A percentile compares a stretch with the other conserved stretches of the same genome.
Conservation (phyloP, 2,888 invertebrate genomes). For the Agrilus biguttatus region DNA sequence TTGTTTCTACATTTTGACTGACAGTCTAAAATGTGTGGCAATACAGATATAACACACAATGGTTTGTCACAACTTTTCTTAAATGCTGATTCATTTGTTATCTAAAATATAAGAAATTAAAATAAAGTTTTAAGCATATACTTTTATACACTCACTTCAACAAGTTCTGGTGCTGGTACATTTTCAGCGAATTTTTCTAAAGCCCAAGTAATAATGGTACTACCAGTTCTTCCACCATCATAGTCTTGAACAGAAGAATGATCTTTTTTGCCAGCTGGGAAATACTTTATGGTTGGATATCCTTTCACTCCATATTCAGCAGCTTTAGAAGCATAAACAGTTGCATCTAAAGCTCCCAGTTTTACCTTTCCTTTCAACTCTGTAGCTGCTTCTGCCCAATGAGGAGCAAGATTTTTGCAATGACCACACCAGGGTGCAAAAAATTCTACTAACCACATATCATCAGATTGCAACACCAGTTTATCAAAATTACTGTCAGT, state of each 20-base stretch:
- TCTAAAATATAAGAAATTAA: constrained; percentile 13
- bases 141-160: constrained; percentile 40
- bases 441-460: constrained; percentile 96
- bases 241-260: constrained; percentile 64
- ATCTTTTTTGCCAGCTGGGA: constrained; percentile 61
- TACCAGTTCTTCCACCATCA: constrained; percentile 80
- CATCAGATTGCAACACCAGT: constrained; percentile 80
- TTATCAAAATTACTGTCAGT: constrained; percentile 94
- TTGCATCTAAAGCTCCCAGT: constrained; percentile 92
- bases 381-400: constrained; percentile 90
- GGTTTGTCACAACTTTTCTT: constrained; percentile 69
- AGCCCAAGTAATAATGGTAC: constrained; percentile 85
- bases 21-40: constrained; percentile 93
- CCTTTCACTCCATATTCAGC: constrained; percentile 77
- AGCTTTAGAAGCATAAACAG: constrained; percentile 72
- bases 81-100: constrained; percentile 42
- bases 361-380: constrained; percentile 94
- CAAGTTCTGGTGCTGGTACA: constrained; percentile 76
- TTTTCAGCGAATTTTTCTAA: constrained; percentile 74
- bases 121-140: neutral
- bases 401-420: constrained; percentile 91
- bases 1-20: constrained; percentile 77
- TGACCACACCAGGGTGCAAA: constrained; percentile 96
- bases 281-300: constrained; percentile 93
- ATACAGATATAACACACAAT: constrained; percentile 76